Evolutionary conservation across 2,113 vertebrate species (phyloP), one percentile per base, ranked within the genome.

Genomic region (Psilopsiagon aurifrons): DNA sequence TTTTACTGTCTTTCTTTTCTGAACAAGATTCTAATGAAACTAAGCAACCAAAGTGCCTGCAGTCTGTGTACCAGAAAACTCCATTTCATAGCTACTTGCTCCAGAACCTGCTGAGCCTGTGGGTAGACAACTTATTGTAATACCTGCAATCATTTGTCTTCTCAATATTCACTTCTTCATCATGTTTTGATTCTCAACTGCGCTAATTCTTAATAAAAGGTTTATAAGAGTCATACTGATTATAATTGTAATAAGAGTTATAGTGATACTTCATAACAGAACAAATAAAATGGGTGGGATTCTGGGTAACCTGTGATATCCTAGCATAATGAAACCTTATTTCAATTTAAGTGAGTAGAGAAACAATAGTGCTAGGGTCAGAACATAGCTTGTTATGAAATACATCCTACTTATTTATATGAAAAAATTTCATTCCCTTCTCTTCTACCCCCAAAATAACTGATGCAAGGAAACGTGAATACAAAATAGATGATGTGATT

Each of bases 381-480:
- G 68, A 96, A 74, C 13, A 62, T 5, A 18, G 33, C n/a, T 75
- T 35, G 37, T 64, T 67, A 78, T n/a, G 47, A 95, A 95, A 93
- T 43, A 37, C 10, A 49, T 59, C 29, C 57, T 41, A 86, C 23
- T 92, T 75, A 81, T 51, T 95, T 71, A 63, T 74, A 86, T 55
- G 73, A 92, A 93, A 88, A 44, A 79, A 77, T 88, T 92, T 66
- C 35, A 94, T 41, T 13, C 25, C 10, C 19, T 55, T 54, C 31
- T 66, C 37, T 57, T 39, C 68, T 52, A 64, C 13, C 25, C 52
- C 76, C 35, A 76, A 84, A 93, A 89, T 31, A 92, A 94, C 74
- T 67, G 91, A 94, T 66, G 66, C 88, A 94, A 92, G 66, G 41
- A 92, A 94, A 94, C 2, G 28, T 41, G 74, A 95, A 92, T 96